phyloP scores from a whole-genome alignment of 1,140 invertebrate genomes.

The Druon quercuslanigerum region DNA sequence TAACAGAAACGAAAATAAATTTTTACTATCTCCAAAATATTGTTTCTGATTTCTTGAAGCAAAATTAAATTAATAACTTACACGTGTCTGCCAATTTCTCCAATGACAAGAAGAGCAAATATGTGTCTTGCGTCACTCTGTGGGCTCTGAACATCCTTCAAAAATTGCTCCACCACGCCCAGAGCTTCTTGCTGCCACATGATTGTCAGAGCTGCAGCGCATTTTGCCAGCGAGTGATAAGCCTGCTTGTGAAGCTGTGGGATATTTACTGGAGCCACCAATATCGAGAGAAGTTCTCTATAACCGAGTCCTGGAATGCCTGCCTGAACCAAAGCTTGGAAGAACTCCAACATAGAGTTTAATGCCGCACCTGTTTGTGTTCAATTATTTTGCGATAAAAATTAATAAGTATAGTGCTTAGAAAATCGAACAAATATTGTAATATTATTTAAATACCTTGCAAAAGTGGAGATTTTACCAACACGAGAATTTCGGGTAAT shows the following conservation, averaged over 20 bases:
- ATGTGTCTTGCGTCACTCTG: slow-evolving; percentile 89
- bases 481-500: slow-evolving; percentile 89
- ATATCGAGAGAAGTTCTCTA: slow-evolving; percentile 84
- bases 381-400: slow-evolving; percentile 36
- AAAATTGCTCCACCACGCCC: slow-evolving; percentile 89
- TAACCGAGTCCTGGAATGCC: slow-evolving; percentile 87
- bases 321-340: slow-evolving; percentile 90
- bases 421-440: slow-evolving; percentile 1
- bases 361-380: slow-evolving; percentile 84
- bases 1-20: slow-evolving; percentile 55
- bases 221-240: slow-evolving; percentile 95
- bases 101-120: slow-evolving; percentile 94
- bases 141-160: slow-evolving; percentile 87
- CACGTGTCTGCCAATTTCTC: slow-evolving; percentile 96
- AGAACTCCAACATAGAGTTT: slow-evolving; percentile 92
- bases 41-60: background rate
- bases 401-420: background rate
- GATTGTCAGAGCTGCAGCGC: slow-evolving; percentile 93
- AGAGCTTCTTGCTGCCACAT: slow-evolving; percentile 84
- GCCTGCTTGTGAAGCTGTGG: slow-evolving; percentile 83
- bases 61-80: slow-evolving; percentile 73
- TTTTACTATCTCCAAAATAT: background rate
- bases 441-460: slow-evolving; percentile 76
- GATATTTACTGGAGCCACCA: slow-evolving; percentile 80
- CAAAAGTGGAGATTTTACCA: slow-evolving; percentile 93